phyloP scores from a whole-genome alignment of 2,797 vertebrate genomes.

The Pitangus sulphuratus region DNA sequence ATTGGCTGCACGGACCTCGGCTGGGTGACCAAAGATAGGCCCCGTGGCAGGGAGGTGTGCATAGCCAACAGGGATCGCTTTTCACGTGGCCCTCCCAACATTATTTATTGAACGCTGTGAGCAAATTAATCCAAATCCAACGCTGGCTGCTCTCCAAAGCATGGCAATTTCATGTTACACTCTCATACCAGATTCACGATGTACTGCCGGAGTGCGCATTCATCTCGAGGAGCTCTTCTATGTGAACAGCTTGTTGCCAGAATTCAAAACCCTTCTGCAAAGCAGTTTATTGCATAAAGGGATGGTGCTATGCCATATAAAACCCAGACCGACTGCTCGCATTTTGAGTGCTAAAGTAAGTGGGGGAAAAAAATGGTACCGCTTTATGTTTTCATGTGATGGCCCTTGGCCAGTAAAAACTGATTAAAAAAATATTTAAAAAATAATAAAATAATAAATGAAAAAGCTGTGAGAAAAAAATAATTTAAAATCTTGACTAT shows the following conservation, averaged over 20 bases:
- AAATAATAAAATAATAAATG: background rate
- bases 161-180: background rate
- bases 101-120: background rate
- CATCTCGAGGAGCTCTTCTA: background rate
- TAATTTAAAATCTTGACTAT: background rate
- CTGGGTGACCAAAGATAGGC: constrained; percentile 71
- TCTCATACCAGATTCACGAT: background rate
- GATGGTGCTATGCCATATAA: background rate
- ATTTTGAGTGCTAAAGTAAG: background rate
- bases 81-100: constrained; percentile 29
- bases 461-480: background rate
- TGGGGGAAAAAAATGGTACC: rapidly evolving
- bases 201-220: rapidly evolving
- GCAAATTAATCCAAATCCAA: background rate
- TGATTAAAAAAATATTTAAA: rapidly evolving
- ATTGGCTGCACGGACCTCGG: background rate
- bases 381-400: background rate
- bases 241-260: background rate
- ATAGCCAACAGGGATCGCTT: background rate
- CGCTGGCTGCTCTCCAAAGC: background rate
- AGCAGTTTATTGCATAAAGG: background rate
- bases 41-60: constrained; percentile 17
- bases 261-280: background rate
- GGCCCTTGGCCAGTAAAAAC: background rate
- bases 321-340: background rate